Evolutionary conservation across 1,140 invertebrate genomes (phyloP).

Genomic region (Ganaspis sp.): DNA sequence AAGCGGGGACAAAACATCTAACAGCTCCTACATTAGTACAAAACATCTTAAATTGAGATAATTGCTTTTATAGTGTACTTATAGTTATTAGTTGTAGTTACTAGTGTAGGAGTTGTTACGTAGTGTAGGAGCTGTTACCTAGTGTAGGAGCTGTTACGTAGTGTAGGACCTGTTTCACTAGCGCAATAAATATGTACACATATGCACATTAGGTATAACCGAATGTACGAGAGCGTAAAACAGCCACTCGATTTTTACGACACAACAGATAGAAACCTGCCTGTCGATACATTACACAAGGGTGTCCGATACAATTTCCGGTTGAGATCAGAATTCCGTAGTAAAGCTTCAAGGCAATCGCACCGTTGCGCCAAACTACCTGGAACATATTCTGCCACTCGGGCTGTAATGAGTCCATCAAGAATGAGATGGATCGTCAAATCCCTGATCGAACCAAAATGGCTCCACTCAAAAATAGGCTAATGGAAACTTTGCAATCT

Average conservation of each 20-base stretch:
- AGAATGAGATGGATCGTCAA: slow-evolving; percentile 7
- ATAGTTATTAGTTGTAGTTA: too few relatives aligned
- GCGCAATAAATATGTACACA: not conserved
- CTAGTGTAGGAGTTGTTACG: too few relatives aligned
- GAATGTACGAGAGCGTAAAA: slow-evolving; percentile 21
- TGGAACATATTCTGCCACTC: slow-evolving; percentile 4
- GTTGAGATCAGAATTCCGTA: slow-evolving; percentile 43
- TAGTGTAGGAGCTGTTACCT: too few relatives aligned
- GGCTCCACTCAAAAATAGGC: not conserved
- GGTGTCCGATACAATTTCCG: slow-evolving; percentile 42
- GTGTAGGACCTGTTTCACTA: too few relatives aligned
- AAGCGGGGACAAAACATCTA: too few relatives aligned
- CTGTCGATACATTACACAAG: not conserved
- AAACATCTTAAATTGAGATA: too few relatives aligned
- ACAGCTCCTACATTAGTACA: too few relatives aligned
- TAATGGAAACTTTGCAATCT: too few relatives aligned
- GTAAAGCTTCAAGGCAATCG: slow-evolving; percentile 44
- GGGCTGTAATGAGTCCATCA: slow-evolving; percentile 19
- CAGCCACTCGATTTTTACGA: slow-evolving; percentile 14
- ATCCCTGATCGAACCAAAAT: not conserved
- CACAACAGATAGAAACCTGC: not conserved
- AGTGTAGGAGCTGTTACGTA: too few relatives aligned
- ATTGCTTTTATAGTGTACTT: too few relatives aligned
- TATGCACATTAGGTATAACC: not conserved
- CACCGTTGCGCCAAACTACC: not conserved